Conservation (phyloP, 2,797 vertebrate species). For the Pachyuromys duprasi region DNA sequence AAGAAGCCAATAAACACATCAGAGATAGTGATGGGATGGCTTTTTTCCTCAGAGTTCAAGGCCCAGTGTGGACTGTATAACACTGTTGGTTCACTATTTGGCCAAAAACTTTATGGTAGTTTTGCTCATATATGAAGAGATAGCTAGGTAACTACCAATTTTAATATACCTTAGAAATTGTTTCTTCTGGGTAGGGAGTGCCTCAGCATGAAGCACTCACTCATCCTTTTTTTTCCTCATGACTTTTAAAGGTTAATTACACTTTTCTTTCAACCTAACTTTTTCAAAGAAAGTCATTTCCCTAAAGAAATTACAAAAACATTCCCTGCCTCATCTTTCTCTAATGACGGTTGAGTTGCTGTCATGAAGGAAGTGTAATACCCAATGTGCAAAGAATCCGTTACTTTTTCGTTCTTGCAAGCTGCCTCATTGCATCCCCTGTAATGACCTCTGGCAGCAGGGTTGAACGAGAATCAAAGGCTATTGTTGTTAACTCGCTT, state of each 20-base stretch:
- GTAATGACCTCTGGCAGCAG: background rate
- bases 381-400: background rate
- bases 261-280: constrained; percentile 63
- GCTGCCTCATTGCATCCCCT: background rate
- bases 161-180: constrained; percentile 40
- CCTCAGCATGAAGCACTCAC: constrained; percentile 38
- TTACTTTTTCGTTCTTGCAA: background rate
- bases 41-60: constrained; percentile 43
- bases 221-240: constrained; percentile 41
- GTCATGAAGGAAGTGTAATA: background rate
- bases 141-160: background rate
- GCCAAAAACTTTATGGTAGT: constrained; percentile 15
- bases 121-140: constrained; percentile 40
- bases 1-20: constrained; percentile 21
- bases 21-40: background rate
- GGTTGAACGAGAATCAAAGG: background rate
- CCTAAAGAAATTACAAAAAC: constrained; percentile 61
- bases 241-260: constrained; percentile 50
- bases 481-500: constrained; percentile 13
- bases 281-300: constrained; percentile 64
- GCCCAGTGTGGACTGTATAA: background rate
- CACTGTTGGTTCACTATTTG: constrained; percentile 1
- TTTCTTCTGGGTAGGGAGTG: background rate
- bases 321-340: constrained; percentile 52
- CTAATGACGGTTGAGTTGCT: constrained; percentile 41